phyloP scores from a whole-genome alignment of 2,888 invertebrate genomes.

The Nowickia ferox region DNA sequence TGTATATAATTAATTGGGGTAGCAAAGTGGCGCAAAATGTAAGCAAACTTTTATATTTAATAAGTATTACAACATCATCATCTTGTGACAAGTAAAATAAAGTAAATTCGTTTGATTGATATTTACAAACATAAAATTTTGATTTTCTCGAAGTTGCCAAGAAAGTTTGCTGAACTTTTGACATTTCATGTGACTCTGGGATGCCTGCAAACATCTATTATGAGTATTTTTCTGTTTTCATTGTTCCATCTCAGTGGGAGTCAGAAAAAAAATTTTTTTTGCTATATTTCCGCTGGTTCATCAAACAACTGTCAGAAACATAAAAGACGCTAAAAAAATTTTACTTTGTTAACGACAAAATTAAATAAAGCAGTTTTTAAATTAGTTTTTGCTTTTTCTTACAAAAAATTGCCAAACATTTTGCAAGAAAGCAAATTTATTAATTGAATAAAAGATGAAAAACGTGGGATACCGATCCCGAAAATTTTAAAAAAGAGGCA shows the following conservation, averaged over 20 bases:
- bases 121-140: no score
- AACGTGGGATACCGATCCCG: no score
- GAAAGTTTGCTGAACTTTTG: background rate
- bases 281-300: background rate
- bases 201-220: constrained; percentile 35
- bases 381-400: background rate
- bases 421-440: background rate
- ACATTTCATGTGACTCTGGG: background rate
- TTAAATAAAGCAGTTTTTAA: constrained; percentile 21
- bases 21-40: no score
- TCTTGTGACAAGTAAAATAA: no score
- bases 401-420: background rate
- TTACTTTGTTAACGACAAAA: background rate
- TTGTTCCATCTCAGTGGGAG: constrained; percentile 22
- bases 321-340: constrained; percentile 7
- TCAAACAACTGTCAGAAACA: constrained; percentile 47
- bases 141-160: no score
- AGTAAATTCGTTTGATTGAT: no score
- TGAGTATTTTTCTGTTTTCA: background rate
- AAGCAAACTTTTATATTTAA: background rate
- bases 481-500: no score
- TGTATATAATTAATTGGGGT: no score
- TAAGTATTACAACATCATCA: background rate
- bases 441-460: no score
- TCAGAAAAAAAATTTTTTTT: constrained; percentile 6